Evolutionary conservation across 2,797 vertebrate genomes (phyloP).

Genomic region (Molossus molossus): DNA sequence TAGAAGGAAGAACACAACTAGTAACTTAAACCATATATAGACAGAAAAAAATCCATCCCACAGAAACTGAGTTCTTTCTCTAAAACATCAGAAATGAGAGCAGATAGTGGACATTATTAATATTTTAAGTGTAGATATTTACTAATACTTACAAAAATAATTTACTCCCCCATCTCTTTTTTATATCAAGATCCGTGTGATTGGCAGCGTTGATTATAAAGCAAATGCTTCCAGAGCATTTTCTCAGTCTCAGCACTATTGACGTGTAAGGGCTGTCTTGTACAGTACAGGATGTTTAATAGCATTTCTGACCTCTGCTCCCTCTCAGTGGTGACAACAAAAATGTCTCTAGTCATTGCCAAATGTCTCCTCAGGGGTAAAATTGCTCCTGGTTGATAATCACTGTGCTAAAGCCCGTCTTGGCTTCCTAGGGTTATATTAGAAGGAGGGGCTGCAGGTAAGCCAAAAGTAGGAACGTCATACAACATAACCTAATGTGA

Average conservation of each 20-base stretch:
- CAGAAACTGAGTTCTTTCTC: not conserved
- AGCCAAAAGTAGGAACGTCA: not conserved
- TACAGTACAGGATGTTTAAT: not conserved
- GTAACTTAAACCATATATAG: not conserved
- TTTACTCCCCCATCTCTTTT: not conserved
- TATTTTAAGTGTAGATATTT: not conserved
- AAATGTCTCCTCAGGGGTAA: not conserved
- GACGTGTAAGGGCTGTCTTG: not conserved
- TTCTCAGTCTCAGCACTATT: not conserved
- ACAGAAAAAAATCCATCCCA: not conserved
- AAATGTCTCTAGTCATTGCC: not conserved
- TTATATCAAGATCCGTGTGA: not conserved
- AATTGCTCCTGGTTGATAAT: not conserved
- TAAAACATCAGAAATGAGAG: not conserved
- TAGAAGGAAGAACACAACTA: not conserved
- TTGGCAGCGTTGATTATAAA: conserved; percentile 4
- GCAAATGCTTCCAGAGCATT: not conserved
- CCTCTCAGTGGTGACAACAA: conserved; percentile 1
- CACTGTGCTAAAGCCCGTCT: not conserved
- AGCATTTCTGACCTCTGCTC: not conserved
- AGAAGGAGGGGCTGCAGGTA: not conserved
- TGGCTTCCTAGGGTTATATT: not conserved
- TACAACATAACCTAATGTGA: not conserved
- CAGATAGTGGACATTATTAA: not conserved
- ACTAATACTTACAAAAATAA: not conserved